phyloP scores from a whole-genome alignment of 2,797 vertebrate genomes.

The Sebastes nivosus region DNA sequence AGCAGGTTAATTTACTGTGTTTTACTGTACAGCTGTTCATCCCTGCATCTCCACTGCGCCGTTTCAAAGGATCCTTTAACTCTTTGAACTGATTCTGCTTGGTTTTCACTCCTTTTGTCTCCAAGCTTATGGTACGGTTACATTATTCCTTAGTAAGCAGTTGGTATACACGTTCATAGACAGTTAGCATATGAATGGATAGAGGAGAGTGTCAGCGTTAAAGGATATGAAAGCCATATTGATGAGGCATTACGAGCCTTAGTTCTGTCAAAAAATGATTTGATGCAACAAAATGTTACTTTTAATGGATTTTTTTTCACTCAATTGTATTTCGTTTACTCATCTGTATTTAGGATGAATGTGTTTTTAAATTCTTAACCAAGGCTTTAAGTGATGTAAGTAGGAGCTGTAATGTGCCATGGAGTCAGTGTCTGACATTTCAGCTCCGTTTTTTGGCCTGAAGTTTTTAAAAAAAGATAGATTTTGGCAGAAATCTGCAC shows the following conservation, averaged over 20 bases:
- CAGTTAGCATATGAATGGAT: not conserved
- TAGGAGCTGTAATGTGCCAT: not conserved
- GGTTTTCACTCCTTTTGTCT: not conserved
- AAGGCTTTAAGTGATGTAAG: not conserved
- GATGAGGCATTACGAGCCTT: not conserved
- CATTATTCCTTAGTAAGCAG: not conserved
- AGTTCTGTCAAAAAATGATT: not conserved
- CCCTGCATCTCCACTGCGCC: not conserved
- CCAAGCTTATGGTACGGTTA: not conserved
- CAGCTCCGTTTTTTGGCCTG: not conserved
- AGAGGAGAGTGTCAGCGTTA: not conserved
- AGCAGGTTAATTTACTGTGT: slow-evolving; percentile 35
- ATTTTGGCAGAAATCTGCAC: not conserved
- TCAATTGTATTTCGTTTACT: not conserved
- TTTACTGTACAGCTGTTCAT: slow-evolving; percentile 41
- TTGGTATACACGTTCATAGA: not conserved
- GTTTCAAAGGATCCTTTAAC: not conserved
- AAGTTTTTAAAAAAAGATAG: not conserved
- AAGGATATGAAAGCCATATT: not conserved
- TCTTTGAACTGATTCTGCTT: not conserved
- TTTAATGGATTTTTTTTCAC: not conserved
- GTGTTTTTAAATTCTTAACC: not conserved
- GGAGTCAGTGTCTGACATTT: not conserved
- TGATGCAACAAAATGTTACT: not conserved
- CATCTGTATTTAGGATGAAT: not conserved